These are phyloP conservation scores for Trogon melanurus DNA, from an alignment of 2,113 vertebrate species.

Conservation along the genomic window DNA sequence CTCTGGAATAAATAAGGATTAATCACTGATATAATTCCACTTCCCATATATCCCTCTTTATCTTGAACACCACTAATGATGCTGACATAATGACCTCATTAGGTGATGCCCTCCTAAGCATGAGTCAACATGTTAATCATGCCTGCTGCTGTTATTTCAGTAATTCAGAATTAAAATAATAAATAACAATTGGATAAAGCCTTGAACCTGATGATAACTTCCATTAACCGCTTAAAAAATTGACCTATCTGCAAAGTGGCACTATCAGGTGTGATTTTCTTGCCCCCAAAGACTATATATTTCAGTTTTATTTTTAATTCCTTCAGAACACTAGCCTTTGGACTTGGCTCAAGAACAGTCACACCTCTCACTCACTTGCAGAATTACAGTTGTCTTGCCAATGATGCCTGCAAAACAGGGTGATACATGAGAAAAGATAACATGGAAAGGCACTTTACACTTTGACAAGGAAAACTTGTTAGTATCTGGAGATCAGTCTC, in stretches of 20 bases:
- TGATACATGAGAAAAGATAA: background rate
- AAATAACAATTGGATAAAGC: background rate
- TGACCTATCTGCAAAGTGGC: background rate
- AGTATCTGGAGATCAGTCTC: background rate
- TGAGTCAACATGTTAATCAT: background rate
- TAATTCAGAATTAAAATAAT: background rate
- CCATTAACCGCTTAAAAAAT: background rate
- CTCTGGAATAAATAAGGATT: background rate
- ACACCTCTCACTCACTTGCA: background rate
- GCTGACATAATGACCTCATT: background rate
- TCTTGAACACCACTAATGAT: background rate
- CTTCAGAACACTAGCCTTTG: background rate
- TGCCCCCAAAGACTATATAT: background rate
- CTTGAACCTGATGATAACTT: constrained; percentile 22
- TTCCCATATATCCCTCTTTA: background rate
- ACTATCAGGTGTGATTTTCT: background rate
- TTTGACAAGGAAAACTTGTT: background rate
- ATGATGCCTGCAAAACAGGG: background rate
- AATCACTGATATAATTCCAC: background rate
- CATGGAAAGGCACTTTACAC: background rate
- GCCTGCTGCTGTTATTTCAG: background rate
- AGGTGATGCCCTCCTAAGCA: background rate
- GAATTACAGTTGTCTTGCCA: background rate
- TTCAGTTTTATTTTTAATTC: background rate
- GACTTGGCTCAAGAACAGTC: background rate